Evolutionary conservation across 2,888 invertebrate species (phyloP).

Genomic region (Hylaea fasciaria): DNA sequence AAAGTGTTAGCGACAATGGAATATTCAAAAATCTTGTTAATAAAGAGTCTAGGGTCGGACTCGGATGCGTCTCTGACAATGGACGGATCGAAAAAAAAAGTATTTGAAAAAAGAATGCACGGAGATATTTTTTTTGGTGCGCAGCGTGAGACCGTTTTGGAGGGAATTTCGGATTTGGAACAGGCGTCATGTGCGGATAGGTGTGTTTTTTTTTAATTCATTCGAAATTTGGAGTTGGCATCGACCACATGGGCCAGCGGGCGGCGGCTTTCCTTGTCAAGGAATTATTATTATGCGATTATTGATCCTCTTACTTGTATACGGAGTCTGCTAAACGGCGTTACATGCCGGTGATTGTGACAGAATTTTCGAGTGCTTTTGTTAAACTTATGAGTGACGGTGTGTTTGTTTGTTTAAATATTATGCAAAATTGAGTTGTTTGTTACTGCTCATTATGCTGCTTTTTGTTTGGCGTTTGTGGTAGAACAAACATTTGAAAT

Average conservation of each 20-base stretch:
- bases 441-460: conserved; percentile 21
- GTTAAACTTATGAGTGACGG: conserved; percentile 49
- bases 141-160: conserved; percentile 83
- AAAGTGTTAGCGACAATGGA: conserved; percentile 84
- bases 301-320: conserved; percentile 62
- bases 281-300: conserved; percentile 64
- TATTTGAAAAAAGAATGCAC: conserved; percentile 63
- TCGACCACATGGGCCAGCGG: conserved; percentile 52
- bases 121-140: conserved; percentile 65
- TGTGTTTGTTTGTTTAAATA: conserved; percentile 63
- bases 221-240: conserved; percentile 46
- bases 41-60: conserved; percentile 73
- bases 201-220: conserved; percentile 53
- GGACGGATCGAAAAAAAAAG: conserved; percentile 59
- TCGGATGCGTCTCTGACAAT: conserved; percentile 61
- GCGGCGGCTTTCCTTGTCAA: conserved; percentile 59
- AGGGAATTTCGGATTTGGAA: conserved; percentile 79
- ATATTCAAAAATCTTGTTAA: conserved; percentile 84
- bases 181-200: conserved; percentile 76
- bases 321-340: conserved; percentile 65
- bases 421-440: conserved; percentile 51
- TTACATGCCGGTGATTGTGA: conserved; percentile 40
- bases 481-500: background rate
- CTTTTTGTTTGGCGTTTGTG: background rate
- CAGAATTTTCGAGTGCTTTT: conserved; percentile 53